These are phyloP conservation scores for Diadegma fenestrale DNA, from an alignment of 2,888 invertebrate genomes.

Conservation along the genomic window DNA sequence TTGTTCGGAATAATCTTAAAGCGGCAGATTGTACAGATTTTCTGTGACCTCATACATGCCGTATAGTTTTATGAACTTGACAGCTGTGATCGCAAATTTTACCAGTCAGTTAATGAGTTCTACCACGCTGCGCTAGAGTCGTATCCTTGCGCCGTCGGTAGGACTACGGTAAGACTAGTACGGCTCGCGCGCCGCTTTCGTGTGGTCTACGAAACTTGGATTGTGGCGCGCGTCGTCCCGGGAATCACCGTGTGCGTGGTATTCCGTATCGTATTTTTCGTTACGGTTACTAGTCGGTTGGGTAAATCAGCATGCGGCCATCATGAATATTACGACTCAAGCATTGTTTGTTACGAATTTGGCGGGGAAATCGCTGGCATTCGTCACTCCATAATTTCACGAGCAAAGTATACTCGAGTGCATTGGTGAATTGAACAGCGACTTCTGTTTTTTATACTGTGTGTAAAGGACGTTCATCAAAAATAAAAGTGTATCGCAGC, in stretches of 20 bases:
- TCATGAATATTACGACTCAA: slow-evolving; percentile 16
- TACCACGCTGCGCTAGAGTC: slow-evolving; percentile 17
- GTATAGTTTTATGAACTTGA: slow-evolving; percentile 29
- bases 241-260: slow-evolving; percentile 24
- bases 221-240: slow-evolving; percentile 17
- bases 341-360: slow-evolving; percentile 3
- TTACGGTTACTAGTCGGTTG: slow-evolving; percentile 1
- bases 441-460: not conserved
- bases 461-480: not conserved
- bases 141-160: slow-evolving; percentile 21
- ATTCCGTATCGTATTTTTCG: not conserved
- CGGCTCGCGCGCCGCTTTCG: slow-evolving; percentile 21
- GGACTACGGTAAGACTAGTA: slow-evolving; percentile 16
- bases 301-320: not conserved
- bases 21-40: slow-evolving; percentile 16
- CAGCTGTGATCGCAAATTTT: slow-evolving; percentile 19
- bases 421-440: not conserved
- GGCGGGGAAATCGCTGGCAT: not conserved
- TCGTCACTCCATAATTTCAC: slow-evolving; percentile 3
- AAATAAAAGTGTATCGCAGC: not conserved
- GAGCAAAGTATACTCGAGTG: slow-evolving; percentile 9
- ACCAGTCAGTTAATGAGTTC: slow-evolving; percentile 12
- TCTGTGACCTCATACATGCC: not conserved
- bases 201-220: slow-evolving; percentile 18
- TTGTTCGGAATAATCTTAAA: slow-evolving; percentile 5